A percentile compares a stretch with the other conserved stretches of the same genome.
Evolutionary conservation across 2,113 vertebrate species (phyloP).

Genomic region (Silurus glanis): DNA sequence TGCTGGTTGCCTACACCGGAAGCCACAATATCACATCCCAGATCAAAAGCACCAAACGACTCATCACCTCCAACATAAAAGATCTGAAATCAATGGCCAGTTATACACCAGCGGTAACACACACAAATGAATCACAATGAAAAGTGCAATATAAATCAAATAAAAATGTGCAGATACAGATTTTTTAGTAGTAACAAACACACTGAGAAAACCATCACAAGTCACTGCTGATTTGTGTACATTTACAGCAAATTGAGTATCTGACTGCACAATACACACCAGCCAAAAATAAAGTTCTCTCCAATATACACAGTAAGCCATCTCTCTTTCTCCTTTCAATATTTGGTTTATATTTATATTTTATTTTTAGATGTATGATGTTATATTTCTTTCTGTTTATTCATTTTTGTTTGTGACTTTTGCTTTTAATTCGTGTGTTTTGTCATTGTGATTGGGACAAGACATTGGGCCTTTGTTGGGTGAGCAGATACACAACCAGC

Average conservation of each 20-base stretch:
- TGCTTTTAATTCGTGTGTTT: neutral
- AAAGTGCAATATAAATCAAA: neutral
- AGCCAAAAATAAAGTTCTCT: conserved; percentile 86
- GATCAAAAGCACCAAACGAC: conserved; percentile 74
- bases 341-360: neutral
- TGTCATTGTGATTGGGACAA: conserved; percentile 54
- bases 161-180: neutral
- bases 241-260: conserved; percentile 88
- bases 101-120: conserved; percentile 80
- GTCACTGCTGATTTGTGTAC: conserved; percentile 35
- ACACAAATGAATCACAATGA: neutral
- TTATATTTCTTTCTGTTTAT: neutral
- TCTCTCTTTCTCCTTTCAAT: neutral
- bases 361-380: neutral
- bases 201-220: neutral
- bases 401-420: neutral
- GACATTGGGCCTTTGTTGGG: conserved; percentile 85
- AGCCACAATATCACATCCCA: conserved; percentile 85
- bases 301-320: conserved; percentile 88
- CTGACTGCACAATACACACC: conserved; percentile 82
- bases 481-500: conserved; percentile 75
- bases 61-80: conserved; percentile 87
- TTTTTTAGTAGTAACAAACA: neutral
- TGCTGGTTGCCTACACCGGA: conserved; percentile 80
- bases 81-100: conserved; percentile 84